Evolutionary conservation across 1,140 invertebrate species (phyloP).

Genomic region (Pogonomyrmex californicus): DNA sequence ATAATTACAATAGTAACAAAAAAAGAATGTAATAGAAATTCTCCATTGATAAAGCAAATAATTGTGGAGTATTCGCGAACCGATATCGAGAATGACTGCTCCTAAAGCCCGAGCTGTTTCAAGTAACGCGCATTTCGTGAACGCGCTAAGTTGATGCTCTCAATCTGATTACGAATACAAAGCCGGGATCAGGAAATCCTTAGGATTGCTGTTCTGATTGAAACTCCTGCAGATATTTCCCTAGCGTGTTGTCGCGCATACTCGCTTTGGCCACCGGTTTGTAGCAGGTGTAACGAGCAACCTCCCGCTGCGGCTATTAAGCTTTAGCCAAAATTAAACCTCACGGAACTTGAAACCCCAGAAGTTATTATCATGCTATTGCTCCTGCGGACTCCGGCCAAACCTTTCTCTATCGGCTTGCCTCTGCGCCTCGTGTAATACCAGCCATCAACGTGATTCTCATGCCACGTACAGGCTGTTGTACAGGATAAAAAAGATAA

Average conservation of each 20-base stretch:
- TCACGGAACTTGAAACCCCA: slow-evolving; percentile 72
- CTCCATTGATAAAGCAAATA: neutral
- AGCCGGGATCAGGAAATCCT: slow-evolving; percentile 57
- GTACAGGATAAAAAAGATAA: neutral
- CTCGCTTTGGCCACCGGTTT: slow-evolving; percentile 73
- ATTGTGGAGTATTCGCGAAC: neutral
- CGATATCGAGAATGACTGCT: neutral
- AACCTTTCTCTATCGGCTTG: slow-evolving; percentile 46
- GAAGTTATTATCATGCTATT: slow-evolving; percentile 74
- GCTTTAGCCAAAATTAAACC: slow-evolving; percentile 79
- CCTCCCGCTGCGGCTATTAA: slow-evolving; percentile 77
- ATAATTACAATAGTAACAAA: neutral
- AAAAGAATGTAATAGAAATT: neutral
- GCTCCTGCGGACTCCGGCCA: slow-evolving; percentile 36
- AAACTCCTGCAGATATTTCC: slow-evolving; percentile 78
- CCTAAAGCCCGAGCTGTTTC: neutral
- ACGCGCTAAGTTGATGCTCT: slow-evolving; percentile 22
- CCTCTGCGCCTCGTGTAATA: slow-evolving; percentile 38
- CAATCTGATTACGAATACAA: slow-evolving; percentile 37
- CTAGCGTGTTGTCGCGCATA: slow-evolving; percentile 78
- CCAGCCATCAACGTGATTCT: slow-evolving; percentile 36
- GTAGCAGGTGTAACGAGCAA: slow-evolving; percentile 71
- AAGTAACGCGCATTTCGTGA: neutral
- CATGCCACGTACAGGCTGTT: neutral
- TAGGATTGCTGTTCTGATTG: slow-evolving; percentile 72